Percentiles rank a stretch among this genome's conserved stretches.
Evolutionary conservation across 2,888 invertebrate species (phyloP).

Genomic region (Laspeyria flexula): DNA sequence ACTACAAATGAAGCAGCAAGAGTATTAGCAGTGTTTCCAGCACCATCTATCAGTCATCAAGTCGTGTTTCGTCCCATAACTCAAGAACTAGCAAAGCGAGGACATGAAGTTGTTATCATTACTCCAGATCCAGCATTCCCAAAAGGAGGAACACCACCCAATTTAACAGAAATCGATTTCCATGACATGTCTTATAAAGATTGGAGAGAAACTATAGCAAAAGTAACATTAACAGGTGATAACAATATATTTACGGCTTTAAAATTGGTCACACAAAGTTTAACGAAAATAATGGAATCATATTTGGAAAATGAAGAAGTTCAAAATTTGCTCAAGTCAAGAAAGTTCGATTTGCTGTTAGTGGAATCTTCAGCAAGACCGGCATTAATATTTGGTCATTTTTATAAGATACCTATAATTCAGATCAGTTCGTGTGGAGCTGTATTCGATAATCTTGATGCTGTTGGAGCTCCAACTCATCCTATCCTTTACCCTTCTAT

Average conservation of each 20-base stretch:
- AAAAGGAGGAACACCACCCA: slow-evolving; percentile 46
- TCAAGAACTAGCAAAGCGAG: slow-evolving; percentile 62
- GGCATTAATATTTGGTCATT: slow-evolving; percentile 47
- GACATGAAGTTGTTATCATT: slow-evolving; percentile 69
- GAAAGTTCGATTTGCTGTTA: slow-evolving; percentile 50
- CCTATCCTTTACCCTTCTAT: slow-evolving; percentile 49
- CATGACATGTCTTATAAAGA: slow-evolving; percentile 48
- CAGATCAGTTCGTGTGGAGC: slow-evolving; percentile 56
- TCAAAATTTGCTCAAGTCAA: slow-evolving; percentile 9
- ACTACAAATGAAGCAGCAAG: slow-evolving; percentile 43
- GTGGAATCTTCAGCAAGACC: slow-evolving; percentile 49
- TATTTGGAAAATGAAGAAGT: slow-evolving; percentile 12
- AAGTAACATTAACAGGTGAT: neutral
- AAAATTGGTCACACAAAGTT: neutral
- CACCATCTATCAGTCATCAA: slow-evolving; percentile 73
- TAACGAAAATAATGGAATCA: neutral
- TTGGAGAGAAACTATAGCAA: slow-evolving; percentile 28
- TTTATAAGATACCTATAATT: slow-evolving; percentile 60
- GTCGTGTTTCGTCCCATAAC: slow-evolving; percentile 60
- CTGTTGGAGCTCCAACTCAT: slow-evolving; percentile 48
- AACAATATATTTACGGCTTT: neutral
- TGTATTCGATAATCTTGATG: slow-evolving; percentile 27
- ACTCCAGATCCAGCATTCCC: slow-evolving; percentile 64
- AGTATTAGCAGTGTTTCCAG: slow-evolving; percentile 62
- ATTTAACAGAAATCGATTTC: slow-evolving; percentile 66